Evolutionary conservation across 2,797 vertebrate genomes (phyloP).

Genomic region (Sebastes minor): DNA sequence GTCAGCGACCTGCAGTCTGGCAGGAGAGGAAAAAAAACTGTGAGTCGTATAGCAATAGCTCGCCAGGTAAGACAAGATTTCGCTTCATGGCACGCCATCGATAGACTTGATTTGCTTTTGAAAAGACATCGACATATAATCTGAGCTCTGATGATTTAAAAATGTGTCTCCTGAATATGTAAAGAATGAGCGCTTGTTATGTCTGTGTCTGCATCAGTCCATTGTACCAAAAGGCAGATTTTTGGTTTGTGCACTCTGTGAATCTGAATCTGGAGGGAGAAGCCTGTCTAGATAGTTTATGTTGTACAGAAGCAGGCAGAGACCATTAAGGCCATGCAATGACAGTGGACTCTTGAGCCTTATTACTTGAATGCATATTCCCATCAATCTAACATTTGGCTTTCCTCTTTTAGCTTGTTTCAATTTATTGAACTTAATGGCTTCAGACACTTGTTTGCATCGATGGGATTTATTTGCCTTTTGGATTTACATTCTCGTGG

Average conservation of each 20-base stretch:
- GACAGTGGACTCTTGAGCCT: slow-evolving; percentile 57
- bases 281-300: slow-evolving; percentile 62
- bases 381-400: slow-evolving; percentile 66
- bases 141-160: slow-evolving; percentile 17
- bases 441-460: slow-evolving; percentile 84
- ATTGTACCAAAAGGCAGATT: slow-evolving; percentile 29
- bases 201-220: slow-evolving; percentile 17
- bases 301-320: slow-evolving; percentile 32
- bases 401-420: slow-evolving; percentile 58
- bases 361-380: slow-evolving; percentile 65
- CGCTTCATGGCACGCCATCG: slow-evolving; percentile 48
- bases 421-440: slow-evolving; percentile 72
- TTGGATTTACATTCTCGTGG: slow-evolving; percentile 54
- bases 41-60: slow-evolving; percentile 61
- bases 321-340: slow-evolving; percentile 57
- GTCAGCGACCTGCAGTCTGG: slow-evolving; percentile 63
- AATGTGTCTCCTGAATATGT: slow-evolving; percentile 5
- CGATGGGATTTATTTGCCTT: slow-evolving; percentile 62
- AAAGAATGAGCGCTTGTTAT: slow-evolving; percentile 30
- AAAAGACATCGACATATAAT: slow-evolving; percentile 33
- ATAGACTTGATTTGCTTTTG: slow-evolving; percentile 49
- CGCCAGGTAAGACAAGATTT: slow-evolving; percentile 72
- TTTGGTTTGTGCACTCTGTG: slow-evolving; percentile 29
- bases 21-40: slow-evolving; percentile 51
- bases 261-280: slow-evolving; percentile 48